Percentiles rank a stretch among this genome's conserved stretches.
These are phyloP conservation scores for Nasonia oneida DNA, from an alignment of 2,888 invertebrate species.

Conservation along the genomic window DNA sequence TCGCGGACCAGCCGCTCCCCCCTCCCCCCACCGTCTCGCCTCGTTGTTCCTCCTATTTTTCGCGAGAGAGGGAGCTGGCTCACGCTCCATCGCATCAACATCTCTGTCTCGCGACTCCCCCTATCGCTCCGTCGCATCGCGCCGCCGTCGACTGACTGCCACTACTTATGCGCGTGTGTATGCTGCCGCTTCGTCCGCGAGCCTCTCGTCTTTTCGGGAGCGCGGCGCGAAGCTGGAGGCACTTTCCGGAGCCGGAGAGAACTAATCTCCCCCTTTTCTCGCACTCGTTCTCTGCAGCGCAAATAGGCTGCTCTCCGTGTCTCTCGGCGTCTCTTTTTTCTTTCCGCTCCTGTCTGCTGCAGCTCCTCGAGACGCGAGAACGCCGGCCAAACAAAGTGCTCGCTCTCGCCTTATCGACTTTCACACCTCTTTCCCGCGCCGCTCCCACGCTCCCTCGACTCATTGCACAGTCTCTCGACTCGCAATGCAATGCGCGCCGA, in stretches of 20 bases:
- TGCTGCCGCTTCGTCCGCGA: not conserved
- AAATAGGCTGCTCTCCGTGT: not conserved
- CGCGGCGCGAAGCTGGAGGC: conserved; percentile 4
- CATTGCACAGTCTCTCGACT: not conserved
- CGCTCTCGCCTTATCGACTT: not conserved
- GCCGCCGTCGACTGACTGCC: conserved; percentile 6
- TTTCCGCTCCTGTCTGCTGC: not conserved
- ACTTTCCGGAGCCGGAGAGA: conserved; percentile 16
- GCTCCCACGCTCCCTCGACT: too few relatives aligned
- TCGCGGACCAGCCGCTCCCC: conserved; percentile 14
- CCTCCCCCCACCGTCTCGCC: not conserved
- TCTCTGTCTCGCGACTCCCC: conserved; percentile 69
- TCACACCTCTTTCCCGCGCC: not conserved
- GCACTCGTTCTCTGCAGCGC: conserved; percentile 17
- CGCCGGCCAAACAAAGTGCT: conserved; percentile 17
- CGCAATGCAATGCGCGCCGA: not conserved
- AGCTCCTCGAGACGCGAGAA: not conserved
- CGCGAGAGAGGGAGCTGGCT: conserved; percentile 68
- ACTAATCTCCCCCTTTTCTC: conserved; percentile 32
- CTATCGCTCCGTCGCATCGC: conserved; percentile 72
- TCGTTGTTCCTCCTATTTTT: not conserved
- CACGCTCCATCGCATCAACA: conserved; percentile 75
- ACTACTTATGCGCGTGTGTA: not conserved
- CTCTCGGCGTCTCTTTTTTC: not conserved
- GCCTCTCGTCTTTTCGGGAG: conserved; percentile 16